phyloP scores from a whole-genome alignment of 2,113 vertebrate genomes.

The Ammospiza caudacuta region DNA sequence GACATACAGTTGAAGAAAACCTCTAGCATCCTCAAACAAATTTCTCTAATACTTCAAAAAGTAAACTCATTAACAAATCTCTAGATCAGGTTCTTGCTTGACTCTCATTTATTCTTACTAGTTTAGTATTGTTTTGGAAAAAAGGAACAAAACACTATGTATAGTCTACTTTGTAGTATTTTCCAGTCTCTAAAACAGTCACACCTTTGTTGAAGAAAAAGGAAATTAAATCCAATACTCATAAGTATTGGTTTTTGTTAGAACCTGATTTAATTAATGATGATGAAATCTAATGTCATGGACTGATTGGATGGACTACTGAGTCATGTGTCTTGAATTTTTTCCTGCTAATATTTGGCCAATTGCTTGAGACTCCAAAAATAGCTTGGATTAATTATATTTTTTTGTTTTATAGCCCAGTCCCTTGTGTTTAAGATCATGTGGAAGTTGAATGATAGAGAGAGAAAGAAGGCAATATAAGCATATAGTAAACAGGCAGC shows the following conservation, averaged over 20 bases:
- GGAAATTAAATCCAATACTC: not conserved
- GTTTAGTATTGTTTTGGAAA: not conserved
- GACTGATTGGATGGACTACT: not conserved
- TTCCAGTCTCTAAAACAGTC: not conserved
- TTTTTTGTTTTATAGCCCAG: not conserved
- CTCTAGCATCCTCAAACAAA: not conserved
- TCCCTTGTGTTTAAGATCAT: not conserved
- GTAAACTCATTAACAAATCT: not conserved
- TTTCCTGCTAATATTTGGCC: not conserved
- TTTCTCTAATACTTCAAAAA: not conserved
- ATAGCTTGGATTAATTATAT: not conserved
- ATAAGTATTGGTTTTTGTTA: not conserved
- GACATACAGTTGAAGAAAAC: not conserved
- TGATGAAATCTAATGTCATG: not conserved
- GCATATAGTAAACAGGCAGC: not conserved
- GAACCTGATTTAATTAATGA: not conserved
- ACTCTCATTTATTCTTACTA: not conserved
- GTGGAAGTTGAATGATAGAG: not conserved
- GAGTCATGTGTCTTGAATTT: conserved; percentile 13
- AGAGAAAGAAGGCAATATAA: not conserved
- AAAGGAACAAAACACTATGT: not conserved
- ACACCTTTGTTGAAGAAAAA: not conserved
- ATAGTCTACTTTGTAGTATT: not conserved
- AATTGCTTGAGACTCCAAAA: not conserved
- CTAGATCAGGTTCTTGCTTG: not conserved